These are phyloP conservation scores for Aphidius ervi DNA, from an alignment of 1,140 invertebrate genomes.

Conservation along the genomic window DNA sequence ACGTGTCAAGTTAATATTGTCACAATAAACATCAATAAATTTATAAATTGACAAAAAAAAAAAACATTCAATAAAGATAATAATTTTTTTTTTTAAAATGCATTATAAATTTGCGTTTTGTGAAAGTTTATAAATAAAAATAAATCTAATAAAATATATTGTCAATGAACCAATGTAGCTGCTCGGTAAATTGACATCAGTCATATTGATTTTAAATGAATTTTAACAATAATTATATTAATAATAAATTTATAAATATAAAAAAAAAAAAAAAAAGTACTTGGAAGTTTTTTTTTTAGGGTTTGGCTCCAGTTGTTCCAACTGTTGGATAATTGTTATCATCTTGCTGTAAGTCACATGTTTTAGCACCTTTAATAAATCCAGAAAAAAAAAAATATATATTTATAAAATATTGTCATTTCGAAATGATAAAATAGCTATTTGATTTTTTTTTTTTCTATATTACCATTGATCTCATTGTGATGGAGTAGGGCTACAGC, in stretches of 20 bases:
- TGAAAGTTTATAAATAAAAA: too few relatives aligned
- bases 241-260: conserved; percentile 7
- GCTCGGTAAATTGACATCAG: conserved; percentile 12
- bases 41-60: too few relatives aligned
- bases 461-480: conserved; percentile 31
- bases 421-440: not conserved
- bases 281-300: conserved; percentile 21
- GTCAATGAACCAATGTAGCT: not conserved
- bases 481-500: conserved; percentile 37
- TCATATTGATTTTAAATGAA: conserved; percentile 13
- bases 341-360: conserved; percentile 16
- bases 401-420: not conserved
- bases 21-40: too few relatives aligned
- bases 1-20: too few relatives aligned
- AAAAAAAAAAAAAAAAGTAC: conserved; percentile 15
- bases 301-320: conserved; percentile 19
- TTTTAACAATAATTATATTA: not conserved
- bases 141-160: not conserved
- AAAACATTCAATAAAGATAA: too few relatives aligned
- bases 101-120: too few relatives aligned
- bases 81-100: too few relatives aligned
- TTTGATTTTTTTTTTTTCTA: not conserved
- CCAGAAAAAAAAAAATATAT: conserved; percentile 4
- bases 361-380: conserved; percentile 22
- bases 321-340: conserved; percentile 16